Conservation (phyloP, 2,113 vertebrate species). For the Phylloscopus trochiloides region DNA sequence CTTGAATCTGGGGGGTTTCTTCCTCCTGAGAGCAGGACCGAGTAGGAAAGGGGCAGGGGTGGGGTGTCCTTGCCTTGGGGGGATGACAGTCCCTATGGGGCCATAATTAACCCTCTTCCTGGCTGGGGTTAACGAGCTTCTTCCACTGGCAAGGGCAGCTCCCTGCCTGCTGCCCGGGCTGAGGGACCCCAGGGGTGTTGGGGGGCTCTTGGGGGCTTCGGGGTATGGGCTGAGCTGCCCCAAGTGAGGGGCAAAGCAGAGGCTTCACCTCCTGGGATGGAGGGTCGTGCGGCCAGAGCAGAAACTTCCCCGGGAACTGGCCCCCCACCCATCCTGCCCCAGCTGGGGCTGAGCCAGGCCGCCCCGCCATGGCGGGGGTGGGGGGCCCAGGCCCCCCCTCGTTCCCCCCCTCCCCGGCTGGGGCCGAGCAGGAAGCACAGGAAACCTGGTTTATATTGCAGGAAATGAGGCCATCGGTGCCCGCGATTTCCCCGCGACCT, state of each 20-base stretch:
- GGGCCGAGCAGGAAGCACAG: conserved; percentile 38
- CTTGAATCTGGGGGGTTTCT: not conserved
- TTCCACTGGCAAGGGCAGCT: not conserved
- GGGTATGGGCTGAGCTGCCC: not conserved
- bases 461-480: conserved; percentile 43
- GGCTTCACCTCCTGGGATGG: not conserved
- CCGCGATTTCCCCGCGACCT: not conserved
- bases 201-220: accelerated
- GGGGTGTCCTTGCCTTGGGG: not conserved
- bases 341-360: not conserved
- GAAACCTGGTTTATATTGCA: conserved; percentile 36
- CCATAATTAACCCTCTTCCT: not conserved
- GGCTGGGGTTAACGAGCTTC: not conserved
- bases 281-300: not conserved
- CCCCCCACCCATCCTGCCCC: conserved; percentile 22
- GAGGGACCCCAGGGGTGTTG: not conserved
- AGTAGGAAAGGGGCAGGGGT: not conserved
- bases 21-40: not conserved
- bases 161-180: not conserved
- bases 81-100: not conserved
- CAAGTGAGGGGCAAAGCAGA: not conserved
- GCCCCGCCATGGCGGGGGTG: not conserved
- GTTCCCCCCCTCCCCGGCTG: not conserved
- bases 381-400: not conserved
- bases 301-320: not conserved